These are phyloP conservation scores for Sturmia bella DNA, from an alignment of 2,888 invertebrate species.

Conservation along the genomic window DNA sequence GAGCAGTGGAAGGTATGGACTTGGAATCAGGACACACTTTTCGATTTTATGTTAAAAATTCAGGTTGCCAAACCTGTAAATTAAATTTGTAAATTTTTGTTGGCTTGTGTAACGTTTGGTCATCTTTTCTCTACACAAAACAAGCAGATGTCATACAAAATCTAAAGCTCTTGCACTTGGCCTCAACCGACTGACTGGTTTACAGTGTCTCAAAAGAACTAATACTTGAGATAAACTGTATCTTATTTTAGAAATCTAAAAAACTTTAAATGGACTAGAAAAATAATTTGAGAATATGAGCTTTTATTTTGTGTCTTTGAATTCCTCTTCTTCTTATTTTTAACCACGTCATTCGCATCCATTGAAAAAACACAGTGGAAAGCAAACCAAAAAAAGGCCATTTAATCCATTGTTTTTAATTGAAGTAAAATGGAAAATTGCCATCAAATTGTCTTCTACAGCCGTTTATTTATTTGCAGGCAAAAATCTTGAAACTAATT, in stretches of 20 bases:
- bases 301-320: not conserved
- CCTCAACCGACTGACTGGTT: slow-evolving; percentile 14
- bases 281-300: too few relatives aligned
- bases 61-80: too few relatives aligned
- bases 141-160: too few relatives aligned
- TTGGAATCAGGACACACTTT: too few relatives aligned
- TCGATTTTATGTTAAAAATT: too few relatives aligned
- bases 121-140: not conserved
- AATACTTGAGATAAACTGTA: not conserved
- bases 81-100: not conserved
- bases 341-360: slow-evolving; percentile 1
- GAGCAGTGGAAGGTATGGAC: too few relatives aligned
- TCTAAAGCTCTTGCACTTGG: too few relatives aligned
- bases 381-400: not conserved
- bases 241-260: not conserved
- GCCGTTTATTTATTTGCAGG: slow-evolving; percentile 25
- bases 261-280: too few relatives aligned
- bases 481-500: not conserved
- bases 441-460: slow-evolving; percentile 15
- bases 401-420: not conserved
- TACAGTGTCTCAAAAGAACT: slow-evolving; percentile 10
- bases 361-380: not conserved
- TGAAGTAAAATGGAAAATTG: slow-evolving; percentile 18
- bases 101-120: not conserved
- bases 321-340: too few relatives aligned